Evolutionary conservation across 2,888 invertebrate genomes (phyloP), one percentile per base, ranked within the genome.

Genomic region (Synanthedon andrenaeformis): DNA sequence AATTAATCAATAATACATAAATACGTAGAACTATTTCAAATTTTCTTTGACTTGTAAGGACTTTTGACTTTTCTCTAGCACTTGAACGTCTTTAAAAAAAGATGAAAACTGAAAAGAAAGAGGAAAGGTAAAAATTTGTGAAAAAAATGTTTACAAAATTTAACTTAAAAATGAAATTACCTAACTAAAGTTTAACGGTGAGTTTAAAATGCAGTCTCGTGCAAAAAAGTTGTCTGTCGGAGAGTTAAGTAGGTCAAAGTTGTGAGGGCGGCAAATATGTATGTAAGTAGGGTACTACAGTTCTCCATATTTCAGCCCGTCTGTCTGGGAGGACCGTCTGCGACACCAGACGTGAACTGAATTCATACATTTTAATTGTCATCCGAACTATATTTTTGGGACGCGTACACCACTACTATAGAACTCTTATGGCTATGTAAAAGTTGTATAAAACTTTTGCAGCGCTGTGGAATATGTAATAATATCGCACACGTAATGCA

Each of bases 191-290:
- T 35, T 35, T 45, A 45, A 45, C 13, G 35, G 35, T 13, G n/a
- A n/a, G 13, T 13, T 45, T 12, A 14, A 14, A 14, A 13, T 3
- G n/a, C n/a, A 45, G 13, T 72, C 67, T 64, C 54, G 58, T 57
- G 66, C 68, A 67, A 69, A 80, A 80, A 83, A 82, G 77, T 77
- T 77, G 63, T 68, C 66, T 69, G 54, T 62, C 62, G 63, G 54
- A 54, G 54, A 35, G 3, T 35, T 35, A 79, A 82, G 69, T 83
- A 59, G 84, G 85, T 84, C 85, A 84, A 76, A 74, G 72, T 73
- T 76, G 70, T 62, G 60, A 41, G 42, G 19, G 66, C 55, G 57
- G 62, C 66, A 67, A 68, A 69, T 75, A 71, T 73, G 65, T 76
- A 69, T 70, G 74, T 69, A 73, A 70, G 72, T 76, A 60, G 73